phyloP scores from a whole-genome alignment of 2,888 invertebrate species.

The Acanthosepion pharaonis region DNA sequence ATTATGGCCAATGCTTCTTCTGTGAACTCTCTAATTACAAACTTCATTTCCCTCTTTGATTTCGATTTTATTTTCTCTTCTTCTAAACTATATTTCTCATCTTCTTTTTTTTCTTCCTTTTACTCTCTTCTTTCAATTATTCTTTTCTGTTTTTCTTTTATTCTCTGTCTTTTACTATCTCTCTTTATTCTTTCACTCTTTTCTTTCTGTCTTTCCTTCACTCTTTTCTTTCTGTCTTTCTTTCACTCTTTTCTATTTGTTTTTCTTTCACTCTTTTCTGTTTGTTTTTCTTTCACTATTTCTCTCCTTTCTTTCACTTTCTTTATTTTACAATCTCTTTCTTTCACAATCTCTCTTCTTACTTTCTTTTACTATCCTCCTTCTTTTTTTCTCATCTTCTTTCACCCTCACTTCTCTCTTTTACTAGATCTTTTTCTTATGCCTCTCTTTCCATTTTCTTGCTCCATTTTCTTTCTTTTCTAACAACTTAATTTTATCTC shows the following conservation, averaged over 20 bases:
- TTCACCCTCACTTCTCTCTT: not conserved
- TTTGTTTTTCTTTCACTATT: too few relatives aligned
- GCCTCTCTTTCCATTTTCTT: too few relatives aligned
- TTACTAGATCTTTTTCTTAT: not conserved
- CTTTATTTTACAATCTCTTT: not conserved
- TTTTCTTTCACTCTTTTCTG: too few relatives aligned
- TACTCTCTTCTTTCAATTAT: too few relatives aligned
- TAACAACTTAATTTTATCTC: not conserved
- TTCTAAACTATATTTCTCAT: not conserved
- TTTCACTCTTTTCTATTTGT: too few relatives aligned
- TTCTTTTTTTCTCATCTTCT: not conserved
- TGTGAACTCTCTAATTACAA: not conserved
- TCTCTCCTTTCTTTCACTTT: not conserved
- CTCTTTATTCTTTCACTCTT: not conserved
- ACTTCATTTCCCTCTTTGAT: not conserved
- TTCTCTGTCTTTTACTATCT: too few relatives aligned
- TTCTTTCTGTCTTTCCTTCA: not conserved
- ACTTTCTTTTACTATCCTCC: not conserved
- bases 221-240: not conserved
- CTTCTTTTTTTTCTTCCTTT: too few relatives aligned
- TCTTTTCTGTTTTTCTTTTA: too few relatives aligned
- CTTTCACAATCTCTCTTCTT: not conserved
- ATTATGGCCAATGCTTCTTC: slow-evolving; percentile 7
- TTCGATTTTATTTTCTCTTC: not conserved
- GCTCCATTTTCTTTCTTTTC: not conserved